Evolutionary conservation across 92 coral and sea anemone species (phyloP), one percentile per base, ranked within the genome.

Genomic region (Epizoanthus ramosus): DNA sequence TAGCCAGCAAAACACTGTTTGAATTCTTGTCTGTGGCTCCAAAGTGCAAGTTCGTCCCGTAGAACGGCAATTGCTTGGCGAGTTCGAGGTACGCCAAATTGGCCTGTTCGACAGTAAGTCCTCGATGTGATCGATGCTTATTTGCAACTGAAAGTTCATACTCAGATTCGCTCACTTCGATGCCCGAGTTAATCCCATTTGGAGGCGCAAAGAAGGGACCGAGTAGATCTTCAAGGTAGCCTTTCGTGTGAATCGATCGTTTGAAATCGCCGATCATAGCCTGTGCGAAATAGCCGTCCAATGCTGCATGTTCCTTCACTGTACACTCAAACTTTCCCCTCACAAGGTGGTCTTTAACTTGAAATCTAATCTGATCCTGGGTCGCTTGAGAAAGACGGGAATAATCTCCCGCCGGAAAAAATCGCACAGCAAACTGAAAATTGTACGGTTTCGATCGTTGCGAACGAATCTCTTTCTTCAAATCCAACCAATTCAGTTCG

Each of bases 271-370:
- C 99, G 9, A 97, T 50, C 83, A 89, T 19, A 3, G 95, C 89
- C 58, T 97, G 99, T 6, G 99, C 91, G 54, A 94, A 97, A 64
- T 88, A 89, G 3, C 97, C 98, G 64, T 97, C 99, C 0, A 97
- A 76, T 1, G 79, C 68, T 1, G 98, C 97, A 63, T 97, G 98
- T 70, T 93, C 90, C 33, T 89, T 89, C 28, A 89, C 88, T 3
- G 90, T 77, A 56, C 88, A 89, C 71, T 87, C 60, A 84, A 87
- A 89, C 24, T 92, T 90, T 13, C 99, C 99, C 50, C 98, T 90
- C 52, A 87, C 84, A 37, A 97, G 90, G 21, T 87, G 83, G 68
- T 95, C 91, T 89, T 97, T 97, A 80, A 97, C 89, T 92, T 97
- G 99, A 54, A 90, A 80, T 64, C 93, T 86, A 67, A 92, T 43